phyloP scores from a whole-genome alignment of 2,113 vertebrate species.

The Petroica traversi region DNA sequence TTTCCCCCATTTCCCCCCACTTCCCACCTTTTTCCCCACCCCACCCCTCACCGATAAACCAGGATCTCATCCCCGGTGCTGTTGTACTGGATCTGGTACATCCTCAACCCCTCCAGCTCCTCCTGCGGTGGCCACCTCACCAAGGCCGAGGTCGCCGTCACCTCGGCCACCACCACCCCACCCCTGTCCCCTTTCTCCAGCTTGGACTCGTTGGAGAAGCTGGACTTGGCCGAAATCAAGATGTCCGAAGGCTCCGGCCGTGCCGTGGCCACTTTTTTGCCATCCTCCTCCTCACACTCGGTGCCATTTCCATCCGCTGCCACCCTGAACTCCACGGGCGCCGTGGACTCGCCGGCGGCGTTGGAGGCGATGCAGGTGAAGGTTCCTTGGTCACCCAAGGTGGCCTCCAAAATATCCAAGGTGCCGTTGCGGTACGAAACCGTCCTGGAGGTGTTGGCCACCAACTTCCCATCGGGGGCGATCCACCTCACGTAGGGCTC shows the following conservation, averaged over 20 bases:
- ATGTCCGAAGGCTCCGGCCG: conserved; percentile 86
- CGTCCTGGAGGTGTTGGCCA: conserved; percentile 86
- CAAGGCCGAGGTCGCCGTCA: conserved; percentile 89
- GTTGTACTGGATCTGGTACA: conserved; percentile 98
- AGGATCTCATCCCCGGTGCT: conserved; percentile 88
- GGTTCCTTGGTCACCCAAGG: conserved; percentile 78
- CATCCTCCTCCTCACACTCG: conserved; percentile 81
- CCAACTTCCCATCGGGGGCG: conserved; percentile 85
- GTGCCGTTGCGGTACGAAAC: conserved; percentile 88
- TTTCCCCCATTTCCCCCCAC: no score
- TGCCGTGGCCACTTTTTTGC: background rate
- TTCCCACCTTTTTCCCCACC: no score
- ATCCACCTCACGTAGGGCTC: conserved; percentile 94
- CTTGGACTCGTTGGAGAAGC: conserved; percentile 69
- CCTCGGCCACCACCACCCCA: conserved; percentile 81
- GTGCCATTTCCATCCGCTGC: conserved; percentile 86
- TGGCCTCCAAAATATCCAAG: conserved; percentile 82
- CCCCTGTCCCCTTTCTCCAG: conserved; percentile 55
- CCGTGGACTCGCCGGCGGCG: conserved; percentile 90
- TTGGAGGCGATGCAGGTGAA: conserved; percentile 97
- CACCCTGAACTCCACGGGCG: conserved; percentile 83
- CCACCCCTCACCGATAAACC: conserved; percentile 82
- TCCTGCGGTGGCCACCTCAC: conserved; percentile 88
- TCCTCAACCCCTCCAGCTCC: conserved; percentile 80
- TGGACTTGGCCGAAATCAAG: conserved; percentile 83